Base-by-base conservation (phyloP, 2,113 vertebrate genomes). In the Rana temporaria region DNA sequence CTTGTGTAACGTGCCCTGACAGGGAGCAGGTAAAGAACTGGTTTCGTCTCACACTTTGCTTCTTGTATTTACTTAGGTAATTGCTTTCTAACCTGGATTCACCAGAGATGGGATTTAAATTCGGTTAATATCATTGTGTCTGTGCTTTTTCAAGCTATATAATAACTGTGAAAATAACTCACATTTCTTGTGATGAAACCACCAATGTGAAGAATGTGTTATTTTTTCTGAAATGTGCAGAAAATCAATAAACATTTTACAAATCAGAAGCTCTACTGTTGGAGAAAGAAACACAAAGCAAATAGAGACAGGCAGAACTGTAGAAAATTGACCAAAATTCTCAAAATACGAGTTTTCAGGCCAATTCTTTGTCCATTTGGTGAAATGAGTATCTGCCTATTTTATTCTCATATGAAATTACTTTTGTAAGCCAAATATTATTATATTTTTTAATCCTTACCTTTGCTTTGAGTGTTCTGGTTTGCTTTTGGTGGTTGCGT, bases 61-160 rank as follows among this genome's bases (percentile, higher is more conserved):
- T 57, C 22, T 73, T 84, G 62, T 76, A 86, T 85, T 85, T 48
- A 80, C 86, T 88, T 88, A 86, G 86, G 85, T 90, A 88, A 90
- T 89, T 90, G 78, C 74, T 87, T 84, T 86, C 81, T 78, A 75
- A 30, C 34, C 0, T 20, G 82, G 55, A 79, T 53, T 86, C 85
- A 86, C 12, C 52, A 86, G 78, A 89, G 84, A 60, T 69, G 69
- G 65, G 86, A 86, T 90, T 88, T 86, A 84, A 19, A 4, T 84
- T 83, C 84, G 53, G 84, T 85, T 70, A 48, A 57, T 48, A 57
- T 75, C 12, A 6, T 82, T 86, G 86, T 55, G 68, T 70, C 78
- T 71, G 6, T 81, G 57, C 82, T 87, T 53, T 72, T 89, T 79
- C 48, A 63, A 87, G 68, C 84, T 87, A 78, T 85, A 85, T 83